Conservation (phyloP, 2,113 vertebrate species). For the Albula glossodonta region DNA sequence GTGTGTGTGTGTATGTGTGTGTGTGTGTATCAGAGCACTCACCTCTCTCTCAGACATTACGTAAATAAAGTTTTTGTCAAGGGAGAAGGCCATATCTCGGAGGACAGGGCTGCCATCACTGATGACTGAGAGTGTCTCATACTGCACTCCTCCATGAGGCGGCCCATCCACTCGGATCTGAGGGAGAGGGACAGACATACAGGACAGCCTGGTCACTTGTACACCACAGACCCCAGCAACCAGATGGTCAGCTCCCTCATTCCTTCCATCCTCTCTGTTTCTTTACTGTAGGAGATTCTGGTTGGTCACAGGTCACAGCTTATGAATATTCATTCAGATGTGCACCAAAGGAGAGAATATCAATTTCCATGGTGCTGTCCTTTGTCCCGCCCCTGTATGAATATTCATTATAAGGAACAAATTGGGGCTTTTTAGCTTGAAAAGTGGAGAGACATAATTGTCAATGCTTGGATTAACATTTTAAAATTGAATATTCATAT, state of each 20-base stretch:
- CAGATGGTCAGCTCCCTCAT: neutral
- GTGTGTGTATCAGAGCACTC: conserved; percentile 26
- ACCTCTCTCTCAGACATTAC: conserved; percentile 91
- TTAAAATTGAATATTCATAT: too few species aligned
- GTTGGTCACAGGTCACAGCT: neutral
- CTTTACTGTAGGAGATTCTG: neutral
- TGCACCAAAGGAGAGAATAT: too few species aligned
- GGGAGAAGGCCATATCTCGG: conserved; percentile 92
- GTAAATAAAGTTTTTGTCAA: conserved; percentile 83
- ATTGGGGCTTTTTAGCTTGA: too few species aligned
- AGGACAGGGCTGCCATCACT: conserved; percentile 85
- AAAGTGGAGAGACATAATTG: too few species aligned
- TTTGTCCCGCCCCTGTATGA: too few species aligned
- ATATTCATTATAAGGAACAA: too few species aligned
- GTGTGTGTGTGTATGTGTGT: neutral
- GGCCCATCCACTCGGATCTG: conserved; percentile 89
- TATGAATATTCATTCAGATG: neutral
- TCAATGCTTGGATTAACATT: too few species aligned
- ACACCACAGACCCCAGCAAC: neutral
- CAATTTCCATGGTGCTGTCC: too few species aligned
- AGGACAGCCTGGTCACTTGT: neutral
- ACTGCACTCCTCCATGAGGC: conserved; percentile 79
- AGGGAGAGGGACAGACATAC: conserved; percentile 21
- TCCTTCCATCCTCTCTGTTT: neutral
- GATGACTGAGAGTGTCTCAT: conserved; percentile 85